These are phyloP conservation scores for Helicolenus hilgendorfi DNA, from an alignment of 2,797 vertebrate species.

Conservation along the genomic window DNA sequence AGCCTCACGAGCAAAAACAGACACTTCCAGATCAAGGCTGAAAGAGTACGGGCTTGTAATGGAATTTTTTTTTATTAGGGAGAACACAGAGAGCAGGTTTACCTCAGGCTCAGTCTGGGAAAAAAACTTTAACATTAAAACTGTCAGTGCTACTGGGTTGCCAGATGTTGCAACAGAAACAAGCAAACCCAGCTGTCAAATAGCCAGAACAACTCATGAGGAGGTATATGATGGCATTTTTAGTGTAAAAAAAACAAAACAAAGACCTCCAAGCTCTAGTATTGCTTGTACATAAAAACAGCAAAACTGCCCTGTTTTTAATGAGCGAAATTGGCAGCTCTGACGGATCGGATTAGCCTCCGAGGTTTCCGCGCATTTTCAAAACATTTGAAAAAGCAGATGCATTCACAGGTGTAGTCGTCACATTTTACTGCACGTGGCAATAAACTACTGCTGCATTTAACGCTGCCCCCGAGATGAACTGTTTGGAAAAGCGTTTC, in stretches of 20 bases:
- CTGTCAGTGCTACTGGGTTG: slow-evolving; percentile 41
- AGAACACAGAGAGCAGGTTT: slow-evolving; percentile 35
- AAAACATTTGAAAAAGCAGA: slow-evolving; percentile 16
- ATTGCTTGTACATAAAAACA: neutral
- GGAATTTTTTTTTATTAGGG: slow-evolving; percentile 60
- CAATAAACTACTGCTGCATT: slow-evolving; percentile 36
- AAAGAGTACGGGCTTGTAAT: slow-evolving; percentile 21
- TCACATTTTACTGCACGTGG: slow-evolving; percentile 34
- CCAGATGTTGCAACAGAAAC: slow-evolving; percentile 62
- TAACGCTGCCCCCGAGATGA: slow-evolving; percentile 55
- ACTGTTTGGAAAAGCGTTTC: slow-evolving; percentile 44
- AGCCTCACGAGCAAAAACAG: slow-evolving; percentile 20
- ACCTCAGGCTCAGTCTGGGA: slow-evolving; percentile 45
- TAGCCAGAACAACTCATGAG: slow-evolving; percentile 27
- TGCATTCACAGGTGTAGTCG: slow-evolving; percentile 50
- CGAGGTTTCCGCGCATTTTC: slow-evolving; percentile 1
- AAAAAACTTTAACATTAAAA: slow-evolving; percentile 30
- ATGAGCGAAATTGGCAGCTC: slow-evolving; percentile 43
- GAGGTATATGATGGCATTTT: slow-evolving; percentile 13
- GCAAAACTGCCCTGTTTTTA: slow-evolving; percentile 13
- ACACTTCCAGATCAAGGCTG: slow-evolving; percentile 3
- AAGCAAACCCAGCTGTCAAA: slow-evolving; percentile 48
- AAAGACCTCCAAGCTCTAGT: neutral
- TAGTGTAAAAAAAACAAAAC: neutral
- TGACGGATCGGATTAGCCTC: slow-evolving; percentile 12